Base-by-base conservation (phyloP, 2,888 invertebrate genomes). In the Synanthedon andrenaeformis region DNA sequence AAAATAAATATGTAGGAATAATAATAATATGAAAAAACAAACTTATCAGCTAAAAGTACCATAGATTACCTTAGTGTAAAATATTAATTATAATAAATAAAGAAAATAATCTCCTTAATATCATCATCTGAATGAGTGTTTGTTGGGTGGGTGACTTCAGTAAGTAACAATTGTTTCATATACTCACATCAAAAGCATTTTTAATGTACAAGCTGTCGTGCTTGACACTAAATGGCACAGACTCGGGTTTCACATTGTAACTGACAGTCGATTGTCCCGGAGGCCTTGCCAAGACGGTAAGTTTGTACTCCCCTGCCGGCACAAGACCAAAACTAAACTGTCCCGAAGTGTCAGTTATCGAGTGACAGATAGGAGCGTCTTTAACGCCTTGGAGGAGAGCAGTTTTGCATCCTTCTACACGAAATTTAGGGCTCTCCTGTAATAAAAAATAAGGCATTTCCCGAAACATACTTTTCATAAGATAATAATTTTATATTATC, bases 251-350 rank as follows among this genome's bases (percentile, higher is more conserved):
- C 41, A 97, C 92, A 72, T 96, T 94, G 67, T 94, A 92, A 62
- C 91, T 92, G 13, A 96, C 91, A 45, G 89, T 82, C 11, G 89
- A 82, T 58, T 84, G 82, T 0, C 85, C 86, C 0, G 87, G 86
- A 0, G 68, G 90, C 85, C 72, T 89, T 61, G 67, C 83, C 83
- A 72, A 90, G 78, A 79, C 95, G 42, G 92, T 75, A 14, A 97
- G 75, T 51, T 88, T 87, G 74, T 97, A 98, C 56, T 91, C 89
- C 4, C 97, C 98, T 12, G 94, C 92, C 0, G 95, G 93, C 1
- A 98, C 89, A 52, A 93, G 89, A 1, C 92, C 91, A 65, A 97
- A 97, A 3, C 74, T 78, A 72, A 96, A 97, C 66, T 90, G 89
- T 11, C 98, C 98, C 50, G 88, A 86, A 54, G 89, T 82, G 60